Evolutionary conservation across 92 coral and sea anemone genomes (phyloP).

Genomic region (Zoanthus solanderi): DNA sequence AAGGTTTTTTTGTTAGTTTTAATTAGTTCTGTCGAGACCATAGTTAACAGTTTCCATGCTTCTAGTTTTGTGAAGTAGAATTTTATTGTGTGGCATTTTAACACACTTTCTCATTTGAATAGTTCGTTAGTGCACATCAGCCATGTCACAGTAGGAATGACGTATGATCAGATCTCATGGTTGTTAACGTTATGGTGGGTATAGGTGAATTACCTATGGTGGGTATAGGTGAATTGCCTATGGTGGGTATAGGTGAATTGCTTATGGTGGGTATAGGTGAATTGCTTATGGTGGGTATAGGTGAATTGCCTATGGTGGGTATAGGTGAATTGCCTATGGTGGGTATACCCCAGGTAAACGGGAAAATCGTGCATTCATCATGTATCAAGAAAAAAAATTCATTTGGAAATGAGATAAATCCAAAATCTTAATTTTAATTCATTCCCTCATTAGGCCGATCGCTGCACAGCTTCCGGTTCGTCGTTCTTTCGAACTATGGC

Average conservation of each 20-base stretch:
- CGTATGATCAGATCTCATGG: slow-evolving; percentile 27
- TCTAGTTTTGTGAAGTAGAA: background rate
- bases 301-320: slow-evolving; percentile 99
- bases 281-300: no score
- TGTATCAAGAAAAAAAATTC: no score
- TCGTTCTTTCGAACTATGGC: no score
- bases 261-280: no score
- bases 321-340: slow-evolving; percentile 73
- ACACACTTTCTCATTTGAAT: slow-evolving; percentile 27
- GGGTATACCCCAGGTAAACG: slow-evolving; percentile 75
- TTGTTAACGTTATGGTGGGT: slow-evolving; percentile 40
- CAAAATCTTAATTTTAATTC: no score
- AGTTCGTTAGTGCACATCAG: slow-evolving; percentile 47
- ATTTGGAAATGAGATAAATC: no score
- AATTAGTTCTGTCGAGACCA: background rate
- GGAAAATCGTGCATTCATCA: background rate
- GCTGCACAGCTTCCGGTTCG: no score
- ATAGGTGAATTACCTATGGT: no score
- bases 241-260: no score
- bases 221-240: no score
- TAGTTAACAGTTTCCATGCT: background rate
- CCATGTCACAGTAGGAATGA: slow-evolving; percentile 46
- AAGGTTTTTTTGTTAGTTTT: background rate
- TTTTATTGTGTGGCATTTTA: slow-evolving; percentile 39
- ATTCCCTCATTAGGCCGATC: no score